These are phyloP conservation scores for Chrysodeixis includens DNA, from an alignment of 2,888 invertebrate species.

Conservation along the genomic window DNA sequence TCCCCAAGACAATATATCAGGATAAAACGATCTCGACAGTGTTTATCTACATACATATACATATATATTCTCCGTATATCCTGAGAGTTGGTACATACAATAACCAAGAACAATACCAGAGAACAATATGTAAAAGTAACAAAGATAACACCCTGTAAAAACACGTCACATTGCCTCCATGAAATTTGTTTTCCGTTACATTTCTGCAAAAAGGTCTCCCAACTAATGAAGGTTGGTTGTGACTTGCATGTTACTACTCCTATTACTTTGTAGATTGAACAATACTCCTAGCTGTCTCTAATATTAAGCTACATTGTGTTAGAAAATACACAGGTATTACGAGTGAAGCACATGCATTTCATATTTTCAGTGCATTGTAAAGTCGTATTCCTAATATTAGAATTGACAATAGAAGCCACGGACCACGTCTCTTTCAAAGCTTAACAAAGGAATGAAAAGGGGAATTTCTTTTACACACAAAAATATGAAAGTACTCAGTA, in stretches of 20 bases:
- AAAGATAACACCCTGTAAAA: neutral
- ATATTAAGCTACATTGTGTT: neutral
- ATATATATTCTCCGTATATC: constrained; percentile 24
- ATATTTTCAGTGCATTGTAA: neutral
- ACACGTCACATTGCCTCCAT: neutral
- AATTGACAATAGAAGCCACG: constrained; percentile 9
- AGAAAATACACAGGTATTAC: neutral
- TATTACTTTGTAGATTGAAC: neutral
- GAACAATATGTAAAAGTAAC: constrained; percentile 7
- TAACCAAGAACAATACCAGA: constrained; percentile 14
- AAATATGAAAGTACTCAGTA: neutral
- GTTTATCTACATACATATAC: constrained; percentile 26
- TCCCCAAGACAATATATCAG: constrained; percentile 38
- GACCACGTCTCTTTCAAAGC: neutral
- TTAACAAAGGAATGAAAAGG: constrained; percentile 12
- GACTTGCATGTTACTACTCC: constrained; percentile 13
- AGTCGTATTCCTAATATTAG: constrained; percentile 9
- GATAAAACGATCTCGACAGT: constrained; percentile 28
- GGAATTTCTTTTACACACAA: neutral
- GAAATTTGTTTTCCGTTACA: neutral
- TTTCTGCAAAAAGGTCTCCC: constrained; percentile 3
- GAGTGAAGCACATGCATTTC: neutral
- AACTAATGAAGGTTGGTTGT: constrained; percentile 8
- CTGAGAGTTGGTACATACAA: constrained; percentile 17
- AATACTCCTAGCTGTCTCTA: neutral